Base-by-base conservation (phyloP, 2,888 invertebrate genomes). In the Scaptomyza flava region DNA sequence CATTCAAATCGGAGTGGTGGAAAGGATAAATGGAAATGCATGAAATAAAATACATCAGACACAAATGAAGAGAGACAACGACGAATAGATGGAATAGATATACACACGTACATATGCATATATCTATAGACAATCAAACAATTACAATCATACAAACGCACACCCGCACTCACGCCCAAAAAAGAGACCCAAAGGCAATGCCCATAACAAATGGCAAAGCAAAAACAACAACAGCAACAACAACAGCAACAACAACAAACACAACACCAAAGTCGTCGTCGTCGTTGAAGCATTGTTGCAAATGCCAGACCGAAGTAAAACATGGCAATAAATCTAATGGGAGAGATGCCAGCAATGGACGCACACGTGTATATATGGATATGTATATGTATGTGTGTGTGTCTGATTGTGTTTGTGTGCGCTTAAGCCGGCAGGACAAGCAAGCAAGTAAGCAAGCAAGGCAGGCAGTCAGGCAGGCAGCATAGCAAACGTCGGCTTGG, bases 281-380 rank as follows among this genome's bases (percentile, higher is more conserved):
- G 54, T 64, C 52, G 56, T 54, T 56, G 48, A 54, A 20, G 59
- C 57, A 57, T 61, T 70, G 76, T 59, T 77, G 77, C 68, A 68
- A 74, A 74, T 63, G 67, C 53, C 72, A 74, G 62, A 61, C 83
- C 73, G 30, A 77, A 84, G 79, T 81, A 89, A 89, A 87, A 89
- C 86, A 81, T 83, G 85, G 87, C 87, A 89, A 89, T 90, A 90
- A 90, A 90, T 89, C 87, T 89, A 81, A 89, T 88, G 82, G 77
- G 72, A 87, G 78, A 87, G 79, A 69, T 74, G 72, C 71, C 72
- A 77, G 74, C 79, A 75, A 68, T 50, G 63, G 63, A 52, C 63
- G 73, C 42, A 56, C 31, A 36, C n/a, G 14, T 23, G 7, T 38
- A n/a, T 23, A 20, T 50, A n/a, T 4, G 9, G 36, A 9, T 23